Evolutionary conservation across 1,140 invertebrate species (phyloP).

Genomic region (Drosophila kepulauana): DNA sequence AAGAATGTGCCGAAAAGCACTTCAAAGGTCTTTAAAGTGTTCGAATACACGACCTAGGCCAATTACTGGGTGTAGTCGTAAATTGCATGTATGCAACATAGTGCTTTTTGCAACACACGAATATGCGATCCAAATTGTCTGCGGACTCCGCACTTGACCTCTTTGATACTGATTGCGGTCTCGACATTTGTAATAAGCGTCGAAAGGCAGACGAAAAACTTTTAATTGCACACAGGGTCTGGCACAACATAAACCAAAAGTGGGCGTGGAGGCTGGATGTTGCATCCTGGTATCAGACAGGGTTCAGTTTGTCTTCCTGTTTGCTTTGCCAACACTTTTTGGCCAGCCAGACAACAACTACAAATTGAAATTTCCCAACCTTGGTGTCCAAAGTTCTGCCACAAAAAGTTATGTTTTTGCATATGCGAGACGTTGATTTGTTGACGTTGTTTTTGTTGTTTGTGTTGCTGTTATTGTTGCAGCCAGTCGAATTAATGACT

Average conservation of each 20-base stretch:
- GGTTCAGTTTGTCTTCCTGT: conserved; percentile 32
- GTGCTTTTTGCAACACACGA: conserved; percentile 23
- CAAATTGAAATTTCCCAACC: conserved; percentile 64
- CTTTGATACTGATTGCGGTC: conserved; percentile 67
- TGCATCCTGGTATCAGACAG: conserved; percentile 7
- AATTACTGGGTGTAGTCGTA: conserved; percentile 58
- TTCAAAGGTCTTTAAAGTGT: conserved; percentile 18
- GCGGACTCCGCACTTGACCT: conserved; percentile 69
- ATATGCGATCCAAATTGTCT: conserved; percentile 9
- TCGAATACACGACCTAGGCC: conserved; percentile 54
- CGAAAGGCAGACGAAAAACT: conserved; percentile 64
- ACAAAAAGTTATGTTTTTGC: conserved; percentile 64
- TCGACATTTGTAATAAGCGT: conserved; percentile 76
- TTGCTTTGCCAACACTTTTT: conserved; percentile 33
- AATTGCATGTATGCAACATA: conserved; percentile 46
- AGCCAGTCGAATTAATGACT: conserved; percentile 48
- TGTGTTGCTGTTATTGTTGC: conserved; percentile 30
- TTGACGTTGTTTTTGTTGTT: conserved; percentile 19
- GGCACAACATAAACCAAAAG: conserved; percentile 17
- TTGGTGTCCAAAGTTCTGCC: conserved; percentile 47
- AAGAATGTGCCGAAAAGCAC: neutral
- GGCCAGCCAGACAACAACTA: conserved; percentile 43
- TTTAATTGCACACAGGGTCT: conserved; percentile 68
- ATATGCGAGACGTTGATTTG: conserved; percentile 52
- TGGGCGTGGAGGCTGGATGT: neutral